phyloP scores from a whole-genome alignment of 1,140 invertebrate genomes.

The Drosophila setifemur region DNA sequence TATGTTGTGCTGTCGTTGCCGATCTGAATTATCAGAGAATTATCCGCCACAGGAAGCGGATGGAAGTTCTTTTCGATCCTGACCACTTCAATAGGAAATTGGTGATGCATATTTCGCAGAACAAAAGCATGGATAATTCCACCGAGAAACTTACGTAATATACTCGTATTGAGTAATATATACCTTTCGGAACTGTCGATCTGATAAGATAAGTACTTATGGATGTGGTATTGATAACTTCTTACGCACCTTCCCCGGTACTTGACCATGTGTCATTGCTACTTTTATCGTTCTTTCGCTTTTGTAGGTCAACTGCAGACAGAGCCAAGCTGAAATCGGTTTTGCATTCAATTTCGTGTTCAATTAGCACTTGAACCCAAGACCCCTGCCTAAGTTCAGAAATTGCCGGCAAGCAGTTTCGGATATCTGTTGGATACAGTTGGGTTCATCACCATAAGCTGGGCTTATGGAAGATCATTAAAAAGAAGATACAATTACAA shows the following conservation, averaged over 20 bases:
- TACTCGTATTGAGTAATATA: slow-evolving; percentile 11
- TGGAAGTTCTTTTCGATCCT: slow-evolving; percentile 9
- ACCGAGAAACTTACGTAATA: slow-evolving; percentile 2
- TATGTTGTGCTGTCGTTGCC: slow-evolving; percentile 5
- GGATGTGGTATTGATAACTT: background rate
- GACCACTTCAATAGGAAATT: background rate
- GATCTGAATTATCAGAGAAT: background rate
- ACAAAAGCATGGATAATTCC: background rate
- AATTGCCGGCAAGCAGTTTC: slow-evolving; percentile 26
- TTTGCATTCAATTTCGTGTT: slow-evolving; percentile 53
- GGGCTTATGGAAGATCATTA: too few species aligned
- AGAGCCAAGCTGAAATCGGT: slow-evolving; percentile 36
- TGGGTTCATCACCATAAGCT: background rate
- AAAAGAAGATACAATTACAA: too few species aligned
- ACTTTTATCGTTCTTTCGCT: slow-evolving; percentile 17
- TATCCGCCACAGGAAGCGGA: slow-evolving; percentile 10
- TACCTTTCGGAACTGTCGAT: background rate
- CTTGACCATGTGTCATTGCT: slow-evolving; percentile 8
- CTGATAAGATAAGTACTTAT: slow-evolving; percentile 10
- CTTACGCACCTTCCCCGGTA: background rate
- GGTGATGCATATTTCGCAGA: background rate
- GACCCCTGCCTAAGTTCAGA: slow-evolving; percentile 41
- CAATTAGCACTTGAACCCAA: slow-evolving; percentile 69
- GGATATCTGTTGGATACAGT: slow-evolving; percentile 23
- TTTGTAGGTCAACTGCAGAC: slow-evolving; percentile 23